Conservation (phyloP, 2,797 vertebrate species). For the Acropternis orthonyx region DNA sequence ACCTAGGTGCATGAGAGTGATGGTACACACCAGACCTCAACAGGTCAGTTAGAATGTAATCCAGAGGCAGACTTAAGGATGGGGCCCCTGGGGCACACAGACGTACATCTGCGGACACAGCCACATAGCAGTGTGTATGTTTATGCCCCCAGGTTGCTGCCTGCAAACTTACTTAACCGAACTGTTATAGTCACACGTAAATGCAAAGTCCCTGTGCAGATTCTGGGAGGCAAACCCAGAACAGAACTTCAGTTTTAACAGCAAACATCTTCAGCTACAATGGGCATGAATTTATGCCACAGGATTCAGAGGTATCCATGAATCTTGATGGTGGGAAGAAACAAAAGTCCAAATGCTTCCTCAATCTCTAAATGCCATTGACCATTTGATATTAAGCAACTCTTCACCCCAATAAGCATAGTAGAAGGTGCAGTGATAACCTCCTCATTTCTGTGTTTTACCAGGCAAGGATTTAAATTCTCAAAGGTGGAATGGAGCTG, state of each 20-base stretch:
- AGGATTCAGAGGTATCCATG: background rate
- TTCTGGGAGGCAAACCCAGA: background rate
- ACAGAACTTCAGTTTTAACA: background rate
- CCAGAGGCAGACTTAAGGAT: background rate
- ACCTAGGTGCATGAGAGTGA: background rate
- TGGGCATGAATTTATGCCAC: background rate
- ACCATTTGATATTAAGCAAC: background rate
- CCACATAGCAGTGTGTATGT: rapidly evolving
- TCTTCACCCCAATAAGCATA: background rate
- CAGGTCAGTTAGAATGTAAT: background rate
- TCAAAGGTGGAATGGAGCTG: background rate
- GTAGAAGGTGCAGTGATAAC: background rate
- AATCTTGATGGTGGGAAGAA: background rate
- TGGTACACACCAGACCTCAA: background rate
- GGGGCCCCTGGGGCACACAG: background rate
- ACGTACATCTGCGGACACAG: too few relatives aligned
- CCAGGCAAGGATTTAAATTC: background rate
- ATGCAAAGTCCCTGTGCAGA: background rate
- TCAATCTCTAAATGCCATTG: background rate
- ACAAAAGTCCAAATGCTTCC: background rate
- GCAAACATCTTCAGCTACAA: background rate
- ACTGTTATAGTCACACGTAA: background rate
- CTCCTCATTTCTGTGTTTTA: background rate
- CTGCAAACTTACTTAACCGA: background rate
- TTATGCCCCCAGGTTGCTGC: background rate